These are phyloP conservation scores for Felis chaus DNA, from an alignment of 2,113 vertebrate species.

Conservation along the genomic window DNA sequence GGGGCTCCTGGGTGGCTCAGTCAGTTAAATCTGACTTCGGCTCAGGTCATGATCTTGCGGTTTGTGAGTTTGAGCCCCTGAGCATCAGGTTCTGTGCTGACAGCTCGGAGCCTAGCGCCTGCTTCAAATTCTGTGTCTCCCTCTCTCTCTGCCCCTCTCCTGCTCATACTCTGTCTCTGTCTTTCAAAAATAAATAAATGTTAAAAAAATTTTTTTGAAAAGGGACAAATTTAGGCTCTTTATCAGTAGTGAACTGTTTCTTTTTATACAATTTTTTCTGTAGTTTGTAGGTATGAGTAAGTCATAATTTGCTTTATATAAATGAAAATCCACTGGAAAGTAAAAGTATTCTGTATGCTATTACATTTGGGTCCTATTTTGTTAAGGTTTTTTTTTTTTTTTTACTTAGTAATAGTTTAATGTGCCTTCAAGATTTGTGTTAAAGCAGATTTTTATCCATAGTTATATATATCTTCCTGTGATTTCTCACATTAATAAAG, in stretches of 20 bases:
- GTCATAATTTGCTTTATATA: slow-evolving; percentile 27
- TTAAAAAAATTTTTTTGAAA: neutral
- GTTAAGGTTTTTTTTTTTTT: neutral
- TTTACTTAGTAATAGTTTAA: slow-evolving; percentile 15
- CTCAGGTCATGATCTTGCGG: no score
- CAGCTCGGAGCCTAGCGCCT: no score
- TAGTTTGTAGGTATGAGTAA: neutral
- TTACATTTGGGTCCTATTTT: slow-evolving; percentile 28
- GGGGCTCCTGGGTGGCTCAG: neutral
- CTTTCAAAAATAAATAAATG: no score
- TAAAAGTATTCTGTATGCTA: neutral
- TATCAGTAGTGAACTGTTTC: neutral
- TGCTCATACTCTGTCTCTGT: no score
- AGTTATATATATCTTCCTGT: neutral
- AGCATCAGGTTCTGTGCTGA: no score
- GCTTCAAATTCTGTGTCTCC: no score
- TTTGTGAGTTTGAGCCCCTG: no score
- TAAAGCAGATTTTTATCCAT: neutral
- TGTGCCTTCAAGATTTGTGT: neutral
- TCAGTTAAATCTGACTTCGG: no score
- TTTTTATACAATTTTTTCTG: neutral
- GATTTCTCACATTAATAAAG: slow-evolving; percentile 36
- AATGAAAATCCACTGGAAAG: neutral
- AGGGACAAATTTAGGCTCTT: slow-evolving; percentile 24
- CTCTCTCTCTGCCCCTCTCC: no score